Evolutionary conservation across 2,113 vertebrate genomes (phyloP).

Genomic region (Toxotes jaculatrix): DNA sequence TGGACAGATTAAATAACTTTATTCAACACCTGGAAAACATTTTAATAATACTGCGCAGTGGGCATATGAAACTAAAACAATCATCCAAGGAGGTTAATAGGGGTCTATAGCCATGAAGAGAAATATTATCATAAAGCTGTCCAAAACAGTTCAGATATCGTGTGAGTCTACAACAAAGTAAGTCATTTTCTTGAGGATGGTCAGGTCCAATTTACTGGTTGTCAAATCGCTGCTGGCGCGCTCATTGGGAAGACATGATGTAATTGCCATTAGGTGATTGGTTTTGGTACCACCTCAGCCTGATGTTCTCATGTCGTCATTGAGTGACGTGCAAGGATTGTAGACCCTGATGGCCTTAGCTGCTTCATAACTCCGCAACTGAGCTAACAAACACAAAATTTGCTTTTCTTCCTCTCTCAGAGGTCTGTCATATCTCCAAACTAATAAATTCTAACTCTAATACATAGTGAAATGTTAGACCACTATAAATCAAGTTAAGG

Average conservation of each 20-base stretch:
- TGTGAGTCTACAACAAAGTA: conserved; percentile 35
- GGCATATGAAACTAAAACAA: conserved; percentile 68
- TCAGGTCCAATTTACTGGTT: conserved; percentile 37
- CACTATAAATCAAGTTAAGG: conserved; percentile 66
- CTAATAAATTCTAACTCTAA: conserved; percentile 68
- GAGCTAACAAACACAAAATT: conserved; percentile 58
- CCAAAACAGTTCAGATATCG: conserved; percentile 57
- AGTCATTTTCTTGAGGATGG: conserved; percentile 32
- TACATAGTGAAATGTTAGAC: conserved; percentile 67
- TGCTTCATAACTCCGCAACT: conserved; percentile 46
- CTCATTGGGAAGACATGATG: conserved; percentile 37
- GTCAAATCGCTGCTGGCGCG: conserved; percentile 34
- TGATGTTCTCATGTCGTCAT: conserved; percentile 62
- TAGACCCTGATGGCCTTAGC: conserved; percentile 33
- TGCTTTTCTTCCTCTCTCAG: conserved; percentile 48
- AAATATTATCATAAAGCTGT: conserved; percentile 62
- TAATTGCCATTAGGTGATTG: conserved; percentile 54
- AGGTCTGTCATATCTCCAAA: conserved; percentile 50
- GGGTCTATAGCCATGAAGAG: conserved; percentile 63
- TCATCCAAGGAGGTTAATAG: conserved; percentile 60
- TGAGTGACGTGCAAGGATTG: conserved; percentile 51
- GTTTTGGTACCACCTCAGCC: conserved; percentile 51
- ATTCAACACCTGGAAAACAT: conserved; percentile 65
- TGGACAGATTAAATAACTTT: conserved; percentile 63
- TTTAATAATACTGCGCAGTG: conserved; percentile 58